Base-by-base conservation (phyloP, 2,888 invertebrate species). In the Cacoxenus indagator region DNA sequence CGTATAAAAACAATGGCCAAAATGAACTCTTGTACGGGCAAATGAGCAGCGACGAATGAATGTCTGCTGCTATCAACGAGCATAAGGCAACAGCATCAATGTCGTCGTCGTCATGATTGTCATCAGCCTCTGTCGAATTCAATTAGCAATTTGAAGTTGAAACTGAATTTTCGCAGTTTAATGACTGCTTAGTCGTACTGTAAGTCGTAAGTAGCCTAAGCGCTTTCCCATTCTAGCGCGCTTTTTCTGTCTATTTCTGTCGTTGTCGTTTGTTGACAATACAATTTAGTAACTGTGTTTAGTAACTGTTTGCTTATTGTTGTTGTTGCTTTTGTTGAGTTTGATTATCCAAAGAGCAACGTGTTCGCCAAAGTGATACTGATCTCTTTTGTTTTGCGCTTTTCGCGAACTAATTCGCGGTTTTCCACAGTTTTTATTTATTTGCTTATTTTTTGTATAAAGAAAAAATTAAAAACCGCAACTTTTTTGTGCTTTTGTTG, bases 401-500 rank as follows among this genome's bases (percentile, higher is more conserved):
- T 83, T 79, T 79, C 83, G 76, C 83, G 78, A 79, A 81, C 83
- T 82, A 83, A 79, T 79, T 79, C 82, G 82, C 83, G 81, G 81
- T 57, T 26, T 69, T 69, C 51, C n/a, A n/a, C n/a, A n/a, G n/a
- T n/a, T n/a, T n/a, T n/a, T n/a, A n/a, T n/a, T n/a, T n/a, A n/a
- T n/a, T n/a, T n/a, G n/a, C 26, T 14, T 54, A 57, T 45, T 57
- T 59, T 59, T 64, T 54, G 65, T 70, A 68, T 67, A 68, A 31
- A 31, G 9, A 31, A 31, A n/a, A n/a, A n/a, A n/a, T n/a, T 1
- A 37, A 37, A 1, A 37, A 37, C 37, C 8, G 14, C 37, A 37
- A 37, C 37, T 37, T 37, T 37, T 19, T 51, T 17, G 17, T 51
- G 51, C 22, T 51, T 22, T 51, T 51, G 51, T 51, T 51, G 3